These are phyloP conservation scores for Encarsia formosa DNA, from an alignment of 2,888 invertebrate genomes.

Conservation along the genomic window DNA sequence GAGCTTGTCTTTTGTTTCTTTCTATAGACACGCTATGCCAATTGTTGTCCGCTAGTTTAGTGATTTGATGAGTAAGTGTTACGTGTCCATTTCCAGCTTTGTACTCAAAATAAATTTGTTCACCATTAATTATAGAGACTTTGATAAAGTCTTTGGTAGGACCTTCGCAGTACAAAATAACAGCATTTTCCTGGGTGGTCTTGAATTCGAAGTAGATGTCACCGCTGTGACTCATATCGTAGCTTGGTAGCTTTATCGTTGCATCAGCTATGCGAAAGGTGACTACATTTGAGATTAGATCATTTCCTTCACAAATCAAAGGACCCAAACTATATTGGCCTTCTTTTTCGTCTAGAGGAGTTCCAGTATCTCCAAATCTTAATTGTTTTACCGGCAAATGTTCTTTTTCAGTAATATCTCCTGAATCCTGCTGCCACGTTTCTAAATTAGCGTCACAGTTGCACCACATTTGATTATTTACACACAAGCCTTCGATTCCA, in stretches of 20 bases:
- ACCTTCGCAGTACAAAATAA: slow-evolving; percentile 85
- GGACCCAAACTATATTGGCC: slow-evolving; percentile 85
- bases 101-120: slow-evolving; percentile 89
- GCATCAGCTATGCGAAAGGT: slow-evolving; percentile 92
- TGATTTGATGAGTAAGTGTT: slow-evolving; percentile 80
- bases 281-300: slow-evolving; percentile 87
- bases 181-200: slow-evolving; percentile 84
- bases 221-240: slow-evolving; percentile 89
- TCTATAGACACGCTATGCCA: slow-evolving; percentile 97
- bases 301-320: slow-evolving; percentile 86
- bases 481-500: slow-evolving; percentile 81
- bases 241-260: slow-evolving; percentile 80
- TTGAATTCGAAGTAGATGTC: slow-evolving; percentile 97
- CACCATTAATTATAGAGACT: slow-evolving; percentile 73
- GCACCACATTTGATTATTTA: slow-evolving; percentile 85
- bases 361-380: slow-evolving; percentile 91
- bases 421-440: slow-evolving; percentile 75
- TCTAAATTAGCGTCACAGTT: slow-evolving; percentile 81
- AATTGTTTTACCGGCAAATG: slow-evolving; percentile 89
- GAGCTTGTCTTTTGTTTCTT: slow-evolving; percentile 88
- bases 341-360: slow-evolving; percentile 83
- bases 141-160: slow-evolving; percentile 82
- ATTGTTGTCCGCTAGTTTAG: slow-evolving; percentile 79
- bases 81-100: slow-evolving; percentile 89
- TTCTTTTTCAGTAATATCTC: slow-evolving; percentile 83